Percentiles rank a stretch among this genome's conserved stretches.
phyloP scores from a whole-genome alignment of 2,113 vertebrate species.

The Oreochromis aureus region DNA sequence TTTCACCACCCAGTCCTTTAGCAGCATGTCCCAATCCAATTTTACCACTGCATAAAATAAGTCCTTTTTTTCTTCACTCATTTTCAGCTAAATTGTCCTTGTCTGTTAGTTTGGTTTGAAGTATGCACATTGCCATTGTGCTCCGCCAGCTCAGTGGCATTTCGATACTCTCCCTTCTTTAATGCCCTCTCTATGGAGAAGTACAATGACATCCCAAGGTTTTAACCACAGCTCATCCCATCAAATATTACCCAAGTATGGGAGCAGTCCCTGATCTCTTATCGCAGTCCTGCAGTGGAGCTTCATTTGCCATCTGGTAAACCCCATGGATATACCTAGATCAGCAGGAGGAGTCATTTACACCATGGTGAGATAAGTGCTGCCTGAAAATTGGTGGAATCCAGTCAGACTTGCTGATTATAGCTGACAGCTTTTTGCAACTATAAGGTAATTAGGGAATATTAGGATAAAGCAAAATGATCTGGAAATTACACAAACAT shows the following conservation, averaged over 20 bases:
- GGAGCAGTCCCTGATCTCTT: background rate
- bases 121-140: background rate
- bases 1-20: background rate
- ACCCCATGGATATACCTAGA: slow-evolving; percentile 7
- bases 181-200: background rate
- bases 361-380: slow-evolving; percentile 7
- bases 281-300: background rate
- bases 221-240: background rate
- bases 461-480: background rate
- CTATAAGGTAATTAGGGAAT: background rate
- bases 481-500: background rate
- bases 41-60: background rate
- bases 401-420: background rate
- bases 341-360: slow-evolving; percentile 20
- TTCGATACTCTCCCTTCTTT: background rate
- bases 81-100: background rate
- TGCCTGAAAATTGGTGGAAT: background rate
- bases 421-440: background rate
- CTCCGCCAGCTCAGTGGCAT: background rate
- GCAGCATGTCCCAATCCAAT: background rate
- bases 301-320: slow-evolving; percentile 50
- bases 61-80: background rate
- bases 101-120: background rate
- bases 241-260: slow-evolving; percentile 43
- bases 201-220: slow-evolving; percentile 21